A percentile compares a stretch with the other conserved stretches of the same genome.
These are phyloP conservation scores for Pogonomyrmex californicus DNA, from an alignment of 1,140 invertebrate genomes.

Conservation along the genomic window DNA sequence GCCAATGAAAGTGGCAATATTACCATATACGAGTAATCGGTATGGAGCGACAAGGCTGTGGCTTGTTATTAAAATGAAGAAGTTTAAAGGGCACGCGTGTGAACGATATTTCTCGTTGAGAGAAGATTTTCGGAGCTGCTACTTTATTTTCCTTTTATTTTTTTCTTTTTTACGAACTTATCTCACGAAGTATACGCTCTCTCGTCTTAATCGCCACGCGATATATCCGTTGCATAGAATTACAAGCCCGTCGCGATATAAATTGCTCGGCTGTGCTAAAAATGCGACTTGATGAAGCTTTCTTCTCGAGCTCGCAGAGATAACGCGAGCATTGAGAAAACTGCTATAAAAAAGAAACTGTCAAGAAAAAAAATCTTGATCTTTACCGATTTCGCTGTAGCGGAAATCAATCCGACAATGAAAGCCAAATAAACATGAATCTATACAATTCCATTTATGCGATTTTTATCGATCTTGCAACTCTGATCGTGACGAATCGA, in stretches of 20 bases:
- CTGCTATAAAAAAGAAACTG: not conserved
- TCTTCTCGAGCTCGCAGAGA: not conserved
- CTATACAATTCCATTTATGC: not conserved
- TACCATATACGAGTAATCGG: slow-evolving; percentile 48
- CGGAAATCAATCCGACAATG: not conserved
- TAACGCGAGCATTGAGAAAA: not conserved
- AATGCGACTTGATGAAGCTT: slow-evolving; percentile 40
- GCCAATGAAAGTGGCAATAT: slow-evolving; percentile 48
- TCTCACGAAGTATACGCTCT: not conserved
- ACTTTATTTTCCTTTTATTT: not conserved
- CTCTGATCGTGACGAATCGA: not conserved
- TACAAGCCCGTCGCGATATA: slow-evolving; percentile 33
- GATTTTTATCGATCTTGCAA: not conserved
- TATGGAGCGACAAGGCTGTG: slow-evolving; percentile 15
- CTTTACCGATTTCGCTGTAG: not conserved
- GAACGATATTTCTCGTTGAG: not conserved
- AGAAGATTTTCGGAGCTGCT: not conserved
- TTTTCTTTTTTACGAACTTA: slow-evolving; percentile 6
- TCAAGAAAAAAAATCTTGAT: not conserved
- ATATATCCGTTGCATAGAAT: slow-evolving; percentile 53
- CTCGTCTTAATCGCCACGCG: slow-evolving; percentile 35
- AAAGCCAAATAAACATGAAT: slow-evolving; percentile 2
- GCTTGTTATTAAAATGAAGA: not conserved
- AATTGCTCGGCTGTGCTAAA: slow-evolving; percentile 40
- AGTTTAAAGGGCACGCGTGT: not conserved